Conservation (phyloP, 1,140 invertebrate genomes). For the Mycetomoellerius zeteki region DNA sequence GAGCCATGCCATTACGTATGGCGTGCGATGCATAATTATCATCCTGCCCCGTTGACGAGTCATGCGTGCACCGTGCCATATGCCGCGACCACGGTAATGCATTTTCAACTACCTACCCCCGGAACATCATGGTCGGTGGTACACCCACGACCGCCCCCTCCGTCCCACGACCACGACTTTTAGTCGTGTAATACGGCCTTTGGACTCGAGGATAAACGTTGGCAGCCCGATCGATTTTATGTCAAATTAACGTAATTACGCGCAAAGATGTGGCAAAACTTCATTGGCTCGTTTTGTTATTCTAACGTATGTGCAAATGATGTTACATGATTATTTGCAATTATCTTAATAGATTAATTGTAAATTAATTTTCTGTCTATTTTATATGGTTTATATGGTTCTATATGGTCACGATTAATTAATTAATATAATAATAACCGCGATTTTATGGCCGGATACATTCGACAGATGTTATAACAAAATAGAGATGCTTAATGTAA, state of each 20-base stretch:
- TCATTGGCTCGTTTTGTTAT: neutral
- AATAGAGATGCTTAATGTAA: constrained; percentile 21
- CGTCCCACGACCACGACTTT: constrained; percentile 55
- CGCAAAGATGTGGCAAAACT: neutral
- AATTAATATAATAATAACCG: neutral
- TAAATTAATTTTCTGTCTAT: neutral
- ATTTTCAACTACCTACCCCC: constrained; percentile 83
- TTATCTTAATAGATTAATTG: neutral
- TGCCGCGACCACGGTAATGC: constrained; percentile 84
- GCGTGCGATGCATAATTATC: constrained; percentile 87
- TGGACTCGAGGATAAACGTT: constrained; percentile 52
- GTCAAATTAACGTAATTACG: constrained; percentile 69
- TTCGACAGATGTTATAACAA: constrained; percentile 27
- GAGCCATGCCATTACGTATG: constrained; percentile 84
- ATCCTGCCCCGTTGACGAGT: constrained; percentile 80
- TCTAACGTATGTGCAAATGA: neutral
- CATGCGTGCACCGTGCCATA: constrained; percentile 85
- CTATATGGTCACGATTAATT: neutral
- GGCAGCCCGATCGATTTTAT: constrained; percentile 64
- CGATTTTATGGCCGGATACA: neutral
- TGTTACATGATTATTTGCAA: neutral
- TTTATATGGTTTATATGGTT: neutral
- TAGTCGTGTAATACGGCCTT: constrained; percentile 65
- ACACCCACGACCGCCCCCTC: constrained; percentile 57
- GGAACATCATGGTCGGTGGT: constrained; percentile 58